Percentiles rank a stretch among this genome's conserved stretches.
Evolutionary conservation across 2,113 vertebrate species (phyloP).

Genomic region (Mesocricetus auratus): DNA sequence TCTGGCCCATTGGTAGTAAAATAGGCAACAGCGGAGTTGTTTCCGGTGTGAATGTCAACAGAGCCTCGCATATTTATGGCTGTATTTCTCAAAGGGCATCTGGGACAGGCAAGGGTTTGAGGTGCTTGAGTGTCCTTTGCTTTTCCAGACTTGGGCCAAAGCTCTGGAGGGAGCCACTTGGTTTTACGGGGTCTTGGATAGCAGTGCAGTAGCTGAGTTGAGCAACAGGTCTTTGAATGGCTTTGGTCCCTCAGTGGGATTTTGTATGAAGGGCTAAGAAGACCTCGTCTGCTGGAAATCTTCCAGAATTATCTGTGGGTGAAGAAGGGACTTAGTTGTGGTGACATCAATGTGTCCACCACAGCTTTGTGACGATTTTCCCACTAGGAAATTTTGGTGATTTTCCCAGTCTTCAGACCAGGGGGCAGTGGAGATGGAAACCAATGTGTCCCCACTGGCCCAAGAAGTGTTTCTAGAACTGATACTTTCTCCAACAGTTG

Average conservation of each 20-base stretch:
- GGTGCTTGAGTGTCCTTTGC: slow-evolving; percentile 75
- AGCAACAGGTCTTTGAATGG: background rate
- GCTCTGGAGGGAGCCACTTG: slow-evolving; percentile 76
- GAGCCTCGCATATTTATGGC: slow-evolving; percentile 45
- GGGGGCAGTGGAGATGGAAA: background rate
- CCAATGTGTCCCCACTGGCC: background rate
- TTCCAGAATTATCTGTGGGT: too few species aligned
- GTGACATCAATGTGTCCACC: rapidly evolving
- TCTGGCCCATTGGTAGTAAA: slow-evolving; percentile 72
- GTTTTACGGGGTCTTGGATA: slow-evolving; percentile 78
- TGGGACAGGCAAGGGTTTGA: slow-evolving; percentile 74
- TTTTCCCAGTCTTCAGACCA: background rate
- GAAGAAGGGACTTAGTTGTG: rapidly evolving
- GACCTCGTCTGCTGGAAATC: background rate
- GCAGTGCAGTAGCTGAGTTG: slow-evolving; percentile 58
- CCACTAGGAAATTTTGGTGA: background rate
- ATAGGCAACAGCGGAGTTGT: background rate
- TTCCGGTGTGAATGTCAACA: slow-evolving; percentile 66
- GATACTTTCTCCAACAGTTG: background rate
- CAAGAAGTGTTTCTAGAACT: rapidly evolving
- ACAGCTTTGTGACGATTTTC: background rate
- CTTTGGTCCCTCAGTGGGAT: rapidly evolving
- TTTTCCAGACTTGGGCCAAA: slow-evolving; percentile 75
- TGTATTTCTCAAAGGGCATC: slow-evolving; percentile 74
- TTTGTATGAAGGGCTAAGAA: background rate